phyloP scores from a whole-genome alignment of 2,113 vertebrate species.

The Zosterops lateralis region DNA sequence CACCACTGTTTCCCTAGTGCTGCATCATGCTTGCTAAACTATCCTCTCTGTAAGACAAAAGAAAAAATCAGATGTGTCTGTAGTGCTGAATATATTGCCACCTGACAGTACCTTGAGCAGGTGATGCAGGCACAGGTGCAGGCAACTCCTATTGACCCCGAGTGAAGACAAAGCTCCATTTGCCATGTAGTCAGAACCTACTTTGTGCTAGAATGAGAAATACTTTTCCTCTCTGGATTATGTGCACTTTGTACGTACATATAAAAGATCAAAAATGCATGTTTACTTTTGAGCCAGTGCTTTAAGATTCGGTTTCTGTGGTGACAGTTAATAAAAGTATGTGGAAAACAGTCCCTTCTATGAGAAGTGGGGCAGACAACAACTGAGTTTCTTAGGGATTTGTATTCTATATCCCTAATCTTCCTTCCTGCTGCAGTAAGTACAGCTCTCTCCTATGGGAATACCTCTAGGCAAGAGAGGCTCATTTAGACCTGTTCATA shows the following conservation, averaged over 20 bases:
- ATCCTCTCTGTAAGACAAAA: neutral
- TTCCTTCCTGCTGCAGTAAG: neutral
- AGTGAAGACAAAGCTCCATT: neutral
- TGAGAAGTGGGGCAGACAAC: neutral
- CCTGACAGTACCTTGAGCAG: neutral
- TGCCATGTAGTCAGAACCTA: neutral
- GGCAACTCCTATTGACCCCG: neutral
- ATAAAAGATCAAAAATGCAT: neutral
- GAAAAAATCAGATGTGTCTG: neutral
- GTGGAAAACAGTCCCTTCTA: rapidly evolving
- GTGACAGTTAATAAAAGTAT: neutral
- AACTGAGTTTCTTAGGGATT: neutral
- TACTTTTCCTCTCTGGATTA: neutral
- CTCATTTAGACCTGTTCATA: neutral
- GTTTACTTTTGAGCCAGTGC: neutral
- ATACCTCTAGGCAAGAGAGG: neutral
- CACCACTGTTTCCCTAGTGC: neutral
- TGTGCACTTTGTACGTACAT: neutral
- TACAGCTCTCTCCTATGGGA: neutral
- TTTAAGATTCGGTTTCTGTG: neutral
- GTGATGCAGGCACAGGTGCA: neutral
- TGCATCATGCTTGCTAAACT: neutral
- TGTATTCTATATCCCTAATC: neutral
- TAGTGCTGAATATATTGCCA: neutral
- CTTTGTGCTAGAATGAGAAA: neutral